Evolutionary conservation across 2,888 invertebrate species (phyloP).

Genomic region (Kuschelorhynchus macadamiae): DNA sequence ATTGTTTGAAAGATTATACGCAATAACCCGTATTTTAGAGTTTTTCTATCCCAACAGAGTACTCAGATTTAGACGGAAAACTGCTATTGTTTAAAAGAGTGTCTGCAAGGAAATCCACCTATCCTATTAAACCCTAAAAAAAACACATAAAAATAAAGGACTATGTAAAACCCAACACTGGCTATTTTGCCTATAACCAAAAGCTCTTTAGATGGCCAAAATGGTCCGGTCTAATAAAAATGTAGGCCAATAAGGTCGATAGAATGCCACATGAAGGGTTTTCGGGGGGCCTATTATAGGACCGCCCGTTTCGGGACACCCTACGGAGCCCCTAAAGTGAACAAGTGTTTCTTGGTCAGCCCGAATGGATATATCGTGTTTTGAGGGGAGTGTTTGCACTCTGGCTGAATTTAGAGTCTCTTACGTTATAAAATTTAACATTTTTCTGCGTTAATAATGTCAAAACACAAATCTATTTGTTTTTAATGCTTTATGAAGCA

Average conservation of each 20-base stretch:
- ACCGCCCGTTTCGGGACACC: not conserved
- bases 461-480: too few species aligned
- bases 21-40: too few species aligned
- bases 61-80: too few species aligned
- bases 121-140: not conserved
- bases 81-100: too few species aligned
- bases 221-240: slow-evolving; percentile 29
- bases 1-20: too few species aligned
- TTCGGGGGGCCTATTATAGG: not conserved
- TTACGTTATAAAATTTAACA: too few species aligned
- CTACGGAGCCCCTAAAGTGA: slow-evolving; percentile 17
- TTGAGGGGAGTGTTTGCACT: too few species aligned
- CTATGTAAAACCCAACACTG: slow-evolving; percentile 26
- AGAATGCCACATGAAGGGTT: slow-evolving; percentile 30
- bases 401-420: too few species aligned
- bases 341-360: slow-evolving; percentile 29
- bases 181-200: slow-evolving; percentile 30
- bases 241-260: slow-evolving; percentile 34
- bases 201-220: slow-evolving; percentile 16
- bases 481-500: too few species aligned
- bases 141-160: slow-evolving; percentile 13
- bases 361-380: too few species aligned
- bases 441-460: too few species aligned
- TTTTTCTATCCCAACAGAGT: too few species aligned
- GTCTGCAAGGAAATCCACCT: not conserved